Evolutionary conservation across 2,797 vertebrate species (phyloP), one percentile per base, ranked within the genome.

Genomic region (Myripristis murdjan): DNA sequence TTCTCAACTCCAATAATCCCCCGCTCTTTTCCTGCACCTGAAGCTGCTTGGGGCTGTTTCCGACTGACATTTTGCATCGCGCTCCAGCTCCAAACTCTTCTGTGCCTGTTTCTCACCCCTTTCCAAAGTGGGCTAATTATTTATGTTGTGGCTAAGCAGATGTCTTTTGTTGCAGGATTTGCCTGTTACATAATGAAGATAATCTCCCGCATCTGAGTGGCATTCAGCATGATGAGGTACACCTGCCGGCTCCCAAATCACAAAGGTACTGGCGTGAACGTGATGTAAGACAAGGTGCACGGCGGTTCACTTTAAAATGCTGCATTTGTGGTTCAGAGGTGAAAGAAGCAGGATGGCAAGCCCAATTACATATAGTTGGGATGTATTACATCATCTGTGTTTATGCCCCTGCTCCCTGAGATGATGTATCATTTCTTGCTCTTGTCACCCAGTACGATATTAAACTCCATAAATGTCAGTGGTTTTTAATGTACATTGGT

Each of bases 401-500:
- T 31, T 68, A 28, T 18, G 31, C 31, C 44, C 64, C 33, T 60
- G 26, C 57, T 65, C 9, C 51, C 28, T 11, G 53, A 73, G 37
- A 66, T 57, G 70, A 66, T 44, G 53, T 31, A 70, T 73, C 16
- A 67, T 78, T 81, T 70, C 77, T 65, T 46, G 35, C 39, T 66
- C 62, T 65, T 68, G 62, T 81, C 71, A 61, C 64, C 69, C 51
- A 11, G 43, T 23, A 65, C 60, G 56, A 52, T 73, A 80, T 87
- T 64, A 70, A 65, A 76, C 80, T 85, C 64, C 55, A 73, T 76
- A 75, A 90, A 82, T 41, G 57, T 82, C 77, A 67, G 31, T 39
- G 64, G 35, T 59, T 75, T 88, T 88, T 82, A 87, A 84, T 71
- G 85, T 85, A 86, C 82, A 70, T 77, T 70, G 37, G 31, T 33